Evolutionary conservation across 1,140 invertebrate genomes (phyloP), one percentile per base, ranked within the genome.

Genomic region (Calycopis cecrops): DNA sequence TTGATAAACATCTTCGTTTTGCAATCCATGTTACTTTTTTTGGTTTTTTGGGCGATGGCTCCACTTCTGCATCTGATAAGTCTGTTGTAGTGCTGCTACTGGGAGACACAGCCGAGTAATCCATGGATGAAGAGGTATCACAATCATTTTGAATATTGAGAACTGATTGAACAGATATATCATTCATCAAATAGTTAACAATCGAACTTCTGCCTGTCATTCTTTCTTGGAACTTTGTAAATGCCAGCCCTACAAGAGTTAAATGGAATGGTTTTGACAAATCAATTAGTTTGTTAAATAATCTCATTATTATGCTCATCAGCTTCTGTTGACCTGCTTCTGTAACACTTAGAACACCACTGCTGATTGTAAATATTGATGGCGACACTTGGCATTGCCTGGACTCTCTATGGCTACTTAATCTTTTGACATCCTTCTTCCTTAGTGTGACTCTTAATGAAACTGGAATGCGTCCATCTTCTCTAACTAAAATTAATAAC

Each of bases 181-280:
- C 90, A 64, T 90, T 91, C 63, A 91, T 89, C 18, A 94, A 83
- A 67, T 94, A 94, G n/a, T 92, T 92, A 0, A 92, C 90, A 64
- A 94, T 92, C 18, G 92, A 92, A 69, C 89, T 86, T 63, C 86
- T 88, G 1, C 91, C 91, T 12, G 88, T 90, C 64, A 90, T 90
- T 42, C 90, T 88, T 69, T 94, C 93, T 59, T 92, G 91, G 62
- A 95, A 95, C 74, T 95, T 94, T 3, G 92, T 93, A 70, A 95
- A 95, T 10, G 93, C 92, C 60, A 95, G 81, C 17, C 94, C 94
- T 35, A 95, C 80, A 35, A 95, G 80, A 7, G 93, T 94, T 59
- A 95, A 90, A 79, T 94, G 93, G 81, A 94, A 95, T 50, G 92
- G 91, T 83, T 93, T 92, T 10, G 88, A 89, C 53, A 91, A 88